phyloP scores from a whole-genome alignment of 1,140 invertebrate species.

The Dinoponera quadriceps region DNA sequence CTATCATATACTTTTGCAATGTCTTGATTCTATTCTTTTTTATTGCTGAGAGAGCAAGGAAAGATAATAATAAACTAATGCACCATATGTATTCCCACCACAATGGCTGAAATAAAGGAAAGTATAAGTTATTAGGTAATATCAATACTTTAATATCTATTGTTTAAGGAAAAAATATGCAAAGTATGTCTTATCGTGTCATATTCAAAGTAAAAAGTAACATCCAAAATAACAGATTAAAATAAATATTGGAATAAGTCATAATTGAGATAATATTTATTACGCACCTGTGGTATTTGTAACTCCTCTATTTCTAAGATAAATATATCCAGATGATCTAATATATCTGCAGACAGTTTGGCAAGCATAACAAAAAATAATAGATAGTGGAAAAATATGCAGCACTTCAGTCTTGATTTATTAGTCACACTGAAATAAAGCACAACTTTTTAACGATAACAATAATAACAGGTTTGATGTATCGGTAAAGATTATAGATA shows the following conservation, averaged over 20 bases:
- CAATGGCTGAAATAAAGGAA: constrained; percentile 87
- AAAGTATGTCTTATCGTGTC: not conserved
- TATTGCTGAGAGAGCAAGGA: constrained; percentile 94
- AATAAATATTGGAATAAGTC: no score
- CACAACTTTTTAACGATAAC: constrained; percentile 59
- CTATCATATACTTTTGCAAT: constrained; percentile 93
- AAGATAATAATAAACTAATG: constrained; percentile 93
- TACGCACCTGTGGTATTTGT: constrained; percentile 93
- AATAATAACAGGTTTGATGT: not conserved
- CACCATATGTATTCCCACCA: constrained; percentile 98
- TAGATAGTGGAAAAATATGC: constrained; percentile 96
- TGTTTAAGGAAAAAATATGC: not conserved
- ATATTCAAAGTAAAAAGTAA: not conserved
- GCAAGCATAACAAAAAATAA: constrained; percentile 96
- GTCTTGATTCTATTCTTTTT: constrained; percentile 92
- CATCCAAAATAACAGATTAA: no score
- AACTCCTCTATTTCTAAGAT: constrained; percentile 97
- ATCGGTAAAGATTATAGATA: not conserved
- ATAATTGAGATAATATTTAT: constrained; percentile 28
- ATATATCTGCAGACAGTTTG: constrained; percentile 95
- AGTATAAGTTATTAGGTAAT: not conserved
- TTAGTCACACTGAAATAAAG: constrained; percentile 93
- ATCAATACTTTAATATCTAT: not conserved
- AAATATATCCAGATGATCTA: constrained; percentile 97
- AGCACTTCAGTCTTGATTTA: constrained; percentile 96